Evolutionary conservation across 1,140 invertebrate genomes (phyloP).

Genomic region (Neocloeon triangulifer): DNA sequence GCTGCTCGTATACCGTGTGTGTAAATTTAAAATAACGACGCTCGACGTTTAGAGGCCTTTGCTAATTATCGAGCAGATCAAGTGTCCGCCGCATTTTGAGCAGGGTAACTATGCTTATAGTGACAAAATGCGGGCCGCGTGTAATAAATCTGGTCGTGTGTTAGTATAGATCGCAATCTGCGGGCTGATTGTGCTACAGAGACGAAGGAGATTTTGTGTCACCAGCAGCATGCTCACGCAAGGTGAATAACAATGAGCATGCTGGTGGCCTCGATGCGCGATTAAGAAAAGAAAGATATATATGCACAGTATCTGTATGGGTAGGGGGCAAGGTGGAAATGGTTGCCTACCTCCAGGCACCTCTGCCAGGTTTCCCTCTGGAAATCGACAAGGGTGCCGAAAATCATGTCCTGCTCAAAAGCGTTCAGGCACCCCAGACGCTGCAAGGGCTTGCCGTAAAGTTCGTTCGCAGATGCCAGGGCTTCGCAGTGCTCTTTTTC

Average conservation of each 20-base stretch:
- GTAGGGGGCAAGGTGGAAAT: no score
- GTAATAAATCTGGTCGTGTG: no score
- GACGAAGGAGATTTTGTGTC: neutral
- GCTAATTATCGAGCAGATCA: no score
- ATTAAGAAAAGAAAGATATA: no score
- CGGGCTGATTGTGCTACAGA: neutral
- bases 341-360: slow-evolving; percentile 22
- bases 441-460: slow-evolving; percentile 23
- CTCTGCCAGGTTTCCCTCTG: slow-evolving; percentile 20
- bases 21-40: no score
- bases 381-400: slow-evolving; percentile 23
- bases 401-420: slow-evolving; percentile 22
- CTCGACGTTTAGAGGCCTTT: no score
- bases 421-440: slow-evolving; percentile 20
- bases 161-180: neutral
- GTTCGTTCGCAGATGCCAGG: slow-evolving; percentile 21
- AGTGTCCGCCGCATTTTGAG: no score
- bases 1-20: no score
- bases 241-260: neutral
- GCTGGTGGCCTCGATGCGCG: no score
- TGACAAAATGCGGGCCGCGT: no score
- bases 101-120: no score
- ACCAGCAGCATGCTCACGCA: neutral
- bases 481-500: slow-evolving; percentile 23
- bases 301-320: no score